Evolutionary conservation across 2,888 invertebrate genomes (phyloP).

Genomic region (Aradus depressus): DNA sequence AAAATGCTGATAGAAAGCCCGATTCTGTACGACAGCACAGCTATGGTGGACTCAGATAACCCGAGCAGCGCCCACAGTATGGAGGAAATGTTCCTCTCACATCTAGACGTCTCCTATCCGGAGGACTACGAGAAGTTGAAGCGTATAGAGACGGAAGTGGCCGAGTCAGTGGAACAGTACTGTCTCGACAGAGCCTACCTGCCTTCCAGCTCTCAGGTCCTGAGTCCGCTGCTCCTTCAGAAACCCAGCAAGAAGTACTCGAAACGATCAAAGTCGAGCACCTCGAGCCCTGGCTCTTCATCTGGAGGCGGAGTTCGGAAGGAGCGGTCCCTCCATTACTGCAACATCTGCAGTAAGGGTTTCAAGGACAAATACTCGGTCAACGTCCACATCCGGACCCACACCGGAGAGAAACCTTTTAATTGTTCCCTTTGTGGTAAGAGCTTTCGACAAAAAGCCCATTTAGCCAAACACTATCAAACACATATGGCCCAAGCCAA

Average conservation of each 20-base stretch:
- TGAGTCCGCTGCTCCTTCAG: constrained; percentile 38
- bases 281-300: constrained; percentile 39
- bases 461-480: constrained; percentile 85
- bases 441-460: constrained; percentile 84
- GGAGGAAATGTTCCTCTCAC: constrained; percentile 57
- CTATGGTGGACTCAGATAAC: constrained; percentile 42
- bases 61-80: constrained; percentile 50
- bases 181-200: constrained; percentile 40
- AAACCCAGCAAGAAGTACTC: constrained; percentile 47
- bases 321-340: constrained; percentile 78
- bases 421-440: constrained; percentile 88
- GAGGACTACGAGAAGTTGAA: constrained; percentile 78
- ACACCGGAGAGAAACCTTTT: constrained; percentile 97
- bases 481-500: constrained; percentile 69
- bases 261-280: constrained; percentile 39
- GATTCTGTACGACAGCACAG: constrained; percentile 34
- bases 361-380: constrained; percentile 95
- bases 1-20: constrained; percentile 23
- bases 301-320: constrained; percentile 40
- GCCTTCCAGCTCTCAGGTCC: constrained; percentile 44
- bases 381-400: constrained; percentile 93
- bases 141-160: constrained; percentile 70
- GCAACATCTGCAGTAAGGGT: constrained; percentile 86
- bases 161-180: constrained; percentile 53
- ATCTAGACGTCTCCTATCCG: constrained; percentile 53